phyloP scores from a whole-genome alignment of 2,113 vertebrate genomes.

The Gila orcuttii region DNA sequence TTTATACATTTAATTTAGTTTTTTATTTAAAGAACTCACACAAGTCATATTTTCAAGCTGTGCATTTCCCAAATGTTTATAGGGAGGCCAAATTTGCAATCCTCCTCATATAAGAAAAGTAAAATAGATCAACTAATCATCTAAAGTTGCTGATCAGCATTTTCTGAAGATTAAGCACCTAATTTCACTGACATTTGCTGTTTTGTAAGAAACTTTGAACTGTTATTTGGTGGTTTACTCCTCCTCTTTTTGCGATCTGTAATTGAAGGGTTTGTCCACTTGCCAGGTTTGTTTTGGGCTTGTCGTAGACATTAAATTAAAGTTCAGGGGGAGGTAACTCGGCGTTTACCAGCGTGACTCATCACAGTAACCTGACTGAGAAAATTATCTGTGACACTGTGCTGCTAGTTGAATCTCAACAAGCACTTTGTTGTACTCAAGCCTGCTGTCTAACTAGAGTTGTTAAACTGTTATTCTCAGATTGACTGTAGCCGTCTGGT shows the following conservation, averaged over 20 bases:
- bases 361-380: neutral
- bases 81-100: neutral
- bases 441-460: neutral
- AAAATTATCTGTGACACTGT: neutral
- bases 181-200: too few species aligned
- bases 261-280: conserved; percentile 20
- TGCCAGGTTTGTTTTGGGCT: conserved; percentile 10
- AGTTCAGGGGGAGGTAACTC: neutral
- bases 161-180: neutral
- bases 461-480: conserved; percentile 11
- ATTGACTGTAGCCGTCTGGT: neutral
- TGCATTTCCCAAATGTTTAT: neutral
- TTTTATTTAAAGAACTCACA: neutral
- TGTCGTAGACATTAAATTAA: conserved; percentile 14
- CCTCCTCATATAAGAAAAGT: neutral
- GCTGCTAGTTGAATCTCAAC: conserved; percentile 17
- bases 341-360: neutral
- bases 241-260: neutral
- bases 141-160: neutral
- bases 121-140: neutral
- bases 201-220: neutral
- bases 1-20: neutral
- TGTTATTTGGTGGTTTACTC: neutral
- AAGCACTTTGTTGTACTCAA: neutral
- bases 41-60: neutral